phyloP scores from a whole-genome alignment of 1,140 invertebrate genomes.

The Mylabris phalerata region DNA sequence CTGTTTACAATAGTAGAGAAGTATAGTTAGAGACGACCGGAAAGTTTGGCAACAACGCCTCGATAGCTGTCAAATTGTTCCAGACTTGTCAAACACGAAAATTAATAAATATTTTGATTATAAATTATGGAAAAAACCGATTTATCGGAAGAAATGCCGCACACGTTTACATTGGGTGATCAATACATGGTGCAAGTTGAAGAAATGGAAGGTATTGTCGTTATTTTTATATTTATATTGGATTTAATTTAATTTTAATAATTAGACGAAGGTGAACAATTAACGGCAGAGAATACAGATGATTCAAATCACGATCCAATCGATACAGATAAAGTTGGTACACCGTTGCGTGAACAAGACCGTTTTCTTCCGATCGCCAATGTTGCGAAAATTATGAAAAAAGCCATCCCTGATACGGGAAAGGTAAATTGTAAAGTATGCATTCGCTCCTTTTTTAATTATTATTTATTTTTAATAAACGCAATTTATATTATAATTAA shows the following conservation, averaged over 20 bases:
- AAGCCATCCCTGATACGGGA: conserved; percentile 90
- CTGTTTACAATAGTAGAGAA: no score
- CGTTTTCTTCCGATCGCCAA: conserved; percentile 97
- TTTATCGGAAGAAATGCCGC: conserved; percentile 14
- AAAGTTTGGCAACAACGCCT: no score
- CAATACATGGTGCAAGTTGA: conserved; percentile 34
- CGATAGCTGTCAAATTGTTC: no score
- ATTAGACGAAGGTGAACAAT: conserved; percentile 32
- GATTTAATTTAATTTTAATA: background rate
- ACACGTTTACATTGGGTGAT: conserved; percentile 29
- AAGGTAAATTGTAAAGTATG: conserved; percentile 60
- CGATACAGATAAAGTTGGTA: conserved; percentile 44
- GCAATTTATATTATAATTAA: background rate
- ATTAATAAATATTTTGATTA: no score
- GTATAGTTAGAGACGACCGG: no score
- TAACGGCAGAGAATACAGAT: conserved; percentile 61
- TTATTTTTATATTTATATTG: background rate
- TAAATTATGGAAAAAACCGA: conserved; percentile 15
- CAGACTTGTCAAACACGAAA: no score
- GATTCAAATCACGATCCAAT: conserved; percentile 58
- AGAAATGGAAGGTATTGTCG: conserved; percentile 29
- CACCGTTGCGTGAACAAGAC: conserved; percentile 79
- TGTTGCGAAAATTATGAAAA: conserved; percentile 99
- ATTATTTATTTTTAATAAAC: background rate
- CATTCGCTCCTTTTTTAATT: conserved; percentile 3